Base-by-base conservation (phyloP, 2,113 vertebrate genomes). In the Cyprinus carpio region DNA sequence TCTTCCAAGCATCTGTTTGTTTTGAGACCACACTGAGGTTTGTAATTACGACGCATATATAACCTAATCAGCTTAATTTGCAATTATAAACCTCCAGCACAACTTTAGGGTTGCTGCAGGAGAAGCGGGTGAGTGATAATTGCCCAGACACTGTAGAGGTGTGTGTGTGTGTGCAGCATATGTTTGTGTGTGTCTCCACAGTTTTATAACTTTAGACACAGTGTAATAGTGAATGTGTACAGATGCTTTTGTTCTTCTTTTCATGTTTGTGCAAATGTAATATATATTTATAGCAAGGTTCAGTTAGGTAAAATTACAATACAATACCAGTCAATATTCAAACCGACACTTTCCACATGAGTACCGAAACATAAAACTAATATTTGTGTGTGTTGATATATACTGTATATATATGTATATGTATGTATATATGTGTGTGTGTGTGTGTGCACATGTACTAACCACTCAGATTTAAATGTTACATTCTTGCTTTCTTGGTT, bases 1-100 rank as follows among this genome's bases (percentile, higher is more conserved):
- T 84, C 75, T 75, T 75, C 76, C 49, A 54, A 82, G 77, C 75
- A 69, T 81, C 81, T 87, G 87, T 87, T 88, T 75, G 71, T 85
- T 90, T 77, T 85, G 65, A 71, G 58, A 58, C 40, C 60, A 65
- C 83, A 76, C 75, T 74, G 64, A 76, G 82, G 56, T 88, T 40
- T 72, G 56, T 76, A 83, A 87, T 88, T 87, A 79, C 83, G 72
- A 86, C 15, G 69, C 83, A 80, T 84, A 82, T 79, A 82, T 46
- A 49, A 79, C 64, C 67, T 85, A 87, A 85, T 82, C 60, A 85
- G 75, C 84, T 80, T 83, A 62, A 84, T 81, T 85, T 67, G 46
- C 83, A 87, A 75, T 83, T 86, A 86, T 65, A 75, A 83, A 85
- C 84, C 78, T 37, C 51, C 10, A 84, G 81, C 76, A 77, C 64